phyloP scores from a whole-genome alignment of 2,888 invertebrate genomes.

The Synanthedon myopaeformis region DNA sequence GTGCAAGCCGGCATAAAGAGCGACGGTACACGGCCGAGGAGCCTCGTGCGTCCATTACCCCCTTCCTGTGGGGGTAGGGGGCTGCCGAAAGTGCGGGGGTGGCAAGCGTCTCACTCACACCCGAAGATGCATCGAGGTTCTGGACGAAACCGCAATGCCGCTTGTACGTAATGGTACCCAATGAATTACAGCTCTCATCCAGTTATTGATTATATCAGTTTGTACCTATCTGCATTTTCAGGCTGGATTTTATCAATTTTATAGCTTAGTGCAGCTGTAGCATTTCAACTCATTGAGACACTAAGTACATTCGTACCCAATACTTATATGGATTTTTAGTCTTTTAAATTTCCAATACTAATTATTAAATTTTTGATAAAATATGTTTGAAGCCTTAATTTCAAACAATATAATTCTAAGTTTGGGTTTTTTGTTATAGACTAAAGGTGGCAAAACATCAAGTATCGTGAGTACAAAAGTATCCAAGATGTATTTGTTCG shows the following conservation, averaged over 20 bases:
- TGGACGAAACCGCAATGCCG: constrained; percentile 62
- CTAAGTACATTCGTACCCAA: no score
- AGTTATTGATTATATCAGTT: neutral
- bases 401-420: no score
- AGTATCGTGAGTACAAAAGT: constrained; percentile 21
- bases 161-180: constrained; percentile 31
- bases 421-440: no score
- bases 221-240: neutral
- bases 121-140: constrained; percentile 63
- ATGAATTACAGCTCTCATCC: constrained; percentile 45
- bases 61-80: constrained; percentile 27
- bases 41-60: constrained; percentile 67
- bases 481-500: constrained; percentile 36
- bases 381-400: no score
- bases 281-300: neutral
- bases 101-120: constrained; percentile 45
- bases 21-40: constrained; percentile 45
- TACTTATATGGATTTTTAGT: no score
- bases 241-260: constrained; percentile 3
- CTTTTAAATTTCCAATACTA: no score
- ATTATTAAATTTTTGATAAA: no score
- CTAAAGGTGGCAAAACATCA: no score
- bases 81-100: constrained; percentile 45
- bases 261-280: constrained; percentile 4
- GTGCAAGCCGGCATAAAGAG: constrained; percentile 61